Percentiles rank a stretch among this genome's conserved stretches.
Evolutionary conservation across 2,113 vertebrate species (phyloP).

Genomic region (Nycticebus coucang): DNA sequence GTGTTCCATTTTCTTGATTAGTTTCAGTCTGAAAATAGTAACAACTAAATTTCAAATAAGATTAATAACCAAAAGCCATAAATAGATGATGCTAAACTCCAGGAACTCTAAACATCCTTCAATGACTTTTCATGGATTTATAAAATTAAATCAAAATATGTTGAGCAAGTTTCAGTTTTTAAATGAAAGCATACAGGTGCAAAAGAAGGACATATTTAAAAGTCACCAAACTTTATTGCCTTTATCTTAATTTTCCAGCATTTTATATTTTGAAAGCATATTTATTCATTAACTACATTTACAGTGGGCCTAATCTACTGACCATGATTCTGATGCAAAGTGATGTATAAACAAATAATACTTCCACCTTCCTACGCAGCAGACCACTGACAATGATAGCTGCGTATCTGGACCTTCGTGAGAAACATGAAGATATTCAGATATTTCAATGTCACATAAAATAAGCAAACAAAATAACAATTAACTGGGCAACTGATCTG

Average conservation of each 20-base stretch:
- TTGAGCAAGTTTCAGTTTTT: background rate
- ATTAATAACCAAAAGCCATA: background rate
- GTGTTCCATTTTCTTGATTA: background rate
- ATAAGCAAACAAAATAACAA: background rate
- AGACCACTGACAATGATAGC: background rate
- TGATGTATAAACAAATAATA: rapidly evolving
- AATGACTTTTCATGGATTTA: background rate
- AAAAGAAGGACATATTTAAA: background rate
- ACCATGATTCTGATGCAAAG: background rate
- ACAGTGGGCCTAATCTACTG: background rate
- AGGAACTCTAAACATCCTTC: background rate
- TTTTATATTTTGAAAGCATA: background rate
- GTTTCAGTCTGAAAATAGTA: background rate
- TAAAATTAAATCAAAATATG: background rate
- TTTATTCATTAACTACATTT: background rate
- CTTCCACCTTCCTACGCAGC: no score
- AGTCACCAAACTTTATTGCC: background rate
- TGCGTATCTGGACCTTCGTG: background rate
- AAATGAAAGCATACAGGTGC: background rate
- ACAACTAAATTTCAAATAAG: background rate
- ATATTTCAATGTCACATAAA: background rate
- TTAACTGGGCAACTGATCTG: background rate
- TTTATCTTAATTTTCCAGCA: background rate
- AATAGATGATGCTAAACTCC: background rate
- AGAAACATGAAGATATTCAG: background rate